Conservation (phyloP, 2,888 invertebrate genomes). For the Anaspis maculata region DNA sequence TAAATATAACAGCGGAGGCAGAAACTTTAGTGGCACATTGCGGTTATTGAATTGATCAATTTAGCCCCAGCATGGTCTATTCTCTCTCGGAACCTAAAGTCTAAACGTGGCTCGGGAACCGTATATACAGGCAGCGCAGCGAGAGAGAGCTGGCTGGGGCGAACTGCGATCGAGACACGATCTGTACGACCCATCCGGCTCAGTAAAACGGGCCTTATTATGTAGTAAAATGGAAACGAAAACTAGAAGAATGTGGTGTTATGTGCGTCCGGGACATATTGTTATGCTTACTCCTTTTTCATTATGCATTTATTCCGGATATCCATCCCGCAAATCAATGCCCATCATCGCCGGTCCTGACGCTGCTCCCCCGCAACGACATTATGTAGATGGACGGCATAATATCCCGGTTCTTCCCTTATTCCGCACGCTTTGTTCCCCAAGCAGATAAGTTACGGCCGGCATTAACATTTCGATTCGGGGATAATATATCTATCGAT, state of each 20-base stretch:
- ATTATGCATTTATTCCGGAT: conserved; percentile 36
- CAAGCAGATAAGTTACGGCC: too few relatives aligned
- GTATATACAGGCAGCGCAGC: too few relatives aligned
- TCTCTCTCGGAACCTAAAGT: conserved; percentile 30
- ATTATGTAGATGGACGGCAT: too few relatives aligned
- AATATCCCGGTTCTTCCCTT: too few relatives aligned
- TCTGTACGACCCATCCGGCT: conserved; percentile 39
- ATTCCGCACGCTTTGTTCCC: too few relatives aligned
- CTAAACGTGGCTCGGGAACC: conserved; percentile 23
- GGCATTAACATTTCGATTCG: too few relatives aligned
- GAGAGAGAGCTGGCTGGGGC: too few relatives aligned
- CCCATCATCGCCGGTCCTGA: too few relatives aligned
- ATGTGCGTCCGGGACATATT: conserved; percentile 39
- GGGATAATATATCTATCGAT: too few relatives aligned
- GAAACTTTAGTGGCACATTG: conserved; percentile 41
- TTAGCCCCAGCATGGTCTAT: conserved; percentile 41
- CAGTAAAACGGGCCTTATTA: conserved; percentile 40
- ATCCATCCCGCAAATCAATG: conserved; percentile 19
- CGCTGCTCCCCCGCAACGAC: too few relatives aligned
- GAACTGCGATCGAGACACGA: conserved; percentile 37
- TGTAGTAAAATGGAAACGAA: conserved; percentile 40
- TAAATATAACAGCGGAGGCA: conserved; percentile 39
- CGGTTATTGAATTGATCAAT: conserved; percentile 46
- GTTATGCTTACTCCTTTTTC: conserved; percentile 38
- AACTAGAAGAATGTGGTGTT: conserved; percentile 40